Evolutionary conservation across 2,113 vertebrate genomes (phyloP), one percentile per base, ranked within the genome.

Genomic region (Crocuta crocuta): DNA sequence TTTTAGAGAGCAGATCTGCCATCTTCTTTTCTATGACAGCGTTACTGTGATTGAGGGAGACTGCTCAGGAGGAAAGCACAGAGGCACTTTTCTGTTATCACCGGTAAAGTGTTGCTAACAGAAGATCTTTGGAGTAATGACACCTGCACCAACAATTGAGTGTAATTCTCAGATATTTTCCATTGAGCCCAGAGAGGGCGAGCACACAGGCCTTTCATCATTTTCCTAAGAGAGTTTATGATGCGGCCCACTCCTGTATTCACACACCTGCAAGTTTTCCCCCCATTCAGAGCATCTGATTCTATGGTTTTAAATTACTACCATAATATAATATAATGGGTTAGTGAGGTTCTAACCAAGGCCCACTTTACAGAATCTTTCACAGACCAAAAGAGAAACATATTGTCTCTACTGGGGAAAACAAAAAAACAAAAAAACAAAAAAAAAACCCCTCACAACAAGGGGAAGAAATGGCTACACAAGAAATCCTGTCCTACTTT

Each of bases 81-180:
- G 68, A 92, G 92, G 39, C 88, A 85, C 73, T 94, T 96, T 97
- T 58, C 95, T 95, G 81, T 68, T 94, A 78, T 91, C 97, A 82
- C 88, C 1, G 1, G 71, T 80, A 61, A 97, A 96, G 96, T 97
- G 87, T 71, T 96, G 97, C 79, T 96, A 97, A 85, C 97, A 96
- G 65, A 95, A 85, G 94, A 87, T 89, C 98, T 98, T 92, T 88
- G 82, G 61, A 96, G 94, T 95, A 97, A 96, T 93, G 85, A 89
- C 82, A 95, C 92, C 88, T 96, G 91, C 73, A 74, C 92, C 81
- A 82, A 96, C 91, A 97, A 97, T 85, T 84, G 89, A 45, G 84
- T 66, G 50, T 93, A 91, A 98, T 97, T 96, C 98, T 96, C 68
- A 68, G 33, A 65, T 93, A 94, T 96, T 96, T 97, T 98, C 96